phyloP scores from a whole-genome alignment of 2,888 invertebrate genomes.

The Cotesia congregata region DNA sequence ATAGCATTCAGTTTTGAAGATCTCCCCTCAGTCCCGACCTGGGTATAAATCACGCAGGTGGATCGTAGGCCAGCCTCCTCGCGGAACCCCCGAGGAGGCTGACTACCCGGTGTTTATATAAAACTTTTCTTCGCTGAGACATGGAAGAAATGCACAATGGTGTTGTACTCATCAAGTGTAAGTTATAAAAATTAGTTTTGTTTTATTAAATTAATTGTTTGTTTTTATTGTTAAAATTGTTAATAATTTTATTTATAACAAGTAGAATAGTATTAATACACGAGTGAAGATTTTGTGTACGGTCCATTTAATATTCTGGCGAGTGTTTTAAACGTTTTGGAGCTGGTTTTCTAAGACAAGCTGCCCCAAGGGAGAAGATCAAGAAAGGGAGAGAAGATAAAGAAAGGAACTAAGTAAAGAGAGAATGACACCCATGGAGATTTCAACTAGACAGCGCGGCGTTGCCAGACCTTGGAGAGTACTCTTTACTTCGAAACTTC shows the following conservation, averaged over 20 bases:
- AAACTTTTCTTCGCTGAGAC: constrained; percentile 65
- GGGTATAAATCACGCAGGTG: constrained; percentile 19
- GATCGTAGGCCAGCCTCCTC: constrained; percentile 38
- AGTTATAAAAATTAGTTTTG: too few species aligned
- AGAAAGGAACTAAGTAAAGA: constrained; percentile 35
- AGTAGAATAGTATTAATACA: constrained; percentile 6
- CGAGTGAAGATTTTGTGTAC: not conserved
- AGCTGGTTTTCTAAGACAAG: constrained; percentile 3
- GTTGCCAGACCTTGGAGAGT: constrained; percentile 49
- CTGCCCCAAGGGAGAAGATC: constrained; percentile 23
- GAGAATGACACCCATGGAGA: constrained; percentile 41
- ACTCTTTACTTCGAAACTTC: not conserved
- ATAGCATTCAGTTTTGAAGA: not conserved
- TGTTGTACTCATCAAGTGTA: constrained; percentile 82
- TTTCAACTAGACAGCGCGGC: constrained; percentile 44
- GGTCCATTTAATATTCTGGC: constrained; percentile 1
- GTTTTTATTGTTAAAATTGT: not conserved
- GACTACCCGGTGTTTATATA: not conserved
- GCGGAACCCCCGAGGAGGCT: constrained; percentile 31
- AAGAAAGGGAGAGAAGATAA: constrained; percentile 34
- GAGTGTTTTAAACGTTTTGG: constrained; percentile 4
- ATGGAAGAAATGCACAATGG: constrained; percentile 81
- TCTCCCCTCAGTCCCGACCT: not conserved
- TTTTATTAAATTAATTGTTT: constrained; percentile 10
- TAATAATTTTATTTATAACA: not conserved